These are phyloP conservation scores for Ephialtes manifestator DNA, from an alignment of 2,888 invertebrate genomes.

Conservation along the genomic window DNA sequence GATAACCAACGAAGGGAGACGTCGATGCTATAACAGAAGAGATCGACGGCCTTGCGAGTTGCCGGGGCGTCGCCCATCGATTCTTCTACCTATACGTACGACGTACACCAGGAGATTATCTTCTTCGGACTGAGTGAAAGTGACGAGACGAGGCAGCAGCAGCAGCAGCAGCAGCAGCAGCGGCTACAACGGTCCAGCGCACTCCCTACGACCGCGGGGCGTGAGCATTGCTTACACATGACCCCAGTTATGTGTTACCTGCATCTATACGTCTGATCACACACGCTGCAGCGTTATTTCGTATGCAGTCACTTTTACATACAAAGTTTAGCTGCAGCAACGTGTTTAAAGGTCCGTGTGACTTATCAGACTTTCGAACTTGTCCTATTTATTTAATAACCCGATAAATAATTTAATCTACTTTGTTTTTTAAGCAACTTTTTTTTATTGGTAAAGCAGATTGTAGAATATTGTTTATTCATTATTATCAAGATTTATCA, in stretches of 20 bases:
- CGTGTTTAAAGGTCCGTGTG: conserved; percentile 44
- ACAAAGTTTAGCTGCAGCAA: conserved; percentile 30
- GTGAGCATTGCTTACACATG: conserved; percentile 37
- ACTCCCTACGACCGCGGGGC: conserved; percentile 40
- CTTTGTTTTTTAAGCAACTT: no score
- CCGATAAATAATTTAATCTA: no score
- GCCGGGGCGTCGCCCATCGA: conserved; percentile 67
- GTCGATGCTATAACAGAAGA: conserved; percentile 37
- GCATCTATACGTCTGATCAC: conserved; percentile 14
- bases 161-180: conserved; percentile 57
- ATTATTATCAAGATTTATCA: no score
- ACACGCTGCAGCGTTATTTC: not conserved
- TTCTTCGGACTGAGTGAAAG: conserved; percentile 76
- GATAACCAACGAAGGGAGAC: conserved; percentile 18
- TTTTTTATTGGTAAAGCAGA: no score
- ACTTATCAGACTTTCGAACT: no score
- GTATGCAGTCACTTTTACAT: not conserved
- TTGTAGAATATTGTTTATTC: no score
- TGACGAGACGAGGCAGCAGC: conserved; percentile 70
- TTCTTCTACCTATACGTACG: conserved; percentile 43
- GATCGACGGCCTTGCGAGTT: conserved; percentile 67
- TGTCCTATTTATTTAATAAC: no score
- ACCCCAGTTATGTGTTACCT: conserved; percentile 47
- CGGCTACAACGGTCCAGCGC: conserved; percentile 58
- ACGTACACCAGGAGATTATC: conserved; percentile 62